Percentiles rank a stretch among this genome's conserved stretches.
Evolutionary conservation across 1,140 invertebrate genomes (phyloP).

Genomic region (Drosophila miranda): DNA sequence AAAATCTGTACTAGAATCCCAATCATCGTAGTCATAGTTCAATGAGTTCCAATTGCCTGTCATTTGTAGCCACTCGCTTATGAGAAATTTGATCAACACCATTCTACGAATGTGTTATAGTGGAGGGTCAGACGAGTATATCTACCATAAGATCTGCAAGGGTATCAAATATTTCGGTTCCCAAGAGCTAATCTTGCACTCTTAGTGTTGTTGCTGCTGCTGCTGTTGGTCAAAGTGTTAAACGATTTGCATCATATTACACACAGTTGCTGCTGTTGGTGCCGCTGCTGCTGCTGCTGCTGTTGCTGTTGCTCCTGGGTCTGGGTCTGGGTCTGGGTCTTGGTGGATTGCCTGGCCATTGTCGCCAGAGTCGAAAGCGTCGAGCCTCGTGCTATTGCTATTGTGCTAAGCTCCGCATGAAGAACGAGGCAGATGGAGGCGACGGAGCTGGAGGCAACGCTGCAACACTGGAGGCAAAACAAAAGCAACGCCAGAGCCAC

Average conservation of each 20-base stretch:
- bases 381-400: slow-evolving; percentile 56
- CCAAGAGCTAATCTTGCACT: too few species aligned
- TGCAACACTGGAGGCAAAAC: slow-evolving; percentile 31
- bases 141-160: too few species aligned
- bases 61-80: too few species aligned
- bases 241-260: slow-evolving; percentile 79
- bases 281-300: slow-evolving; percentile 12
- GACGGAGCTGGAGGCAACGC: slow-evolving; percentile 5
- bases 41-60: too few species aligned
- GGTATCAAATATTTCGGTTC: background rate
- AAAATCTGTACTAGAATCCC: too few species aligned
- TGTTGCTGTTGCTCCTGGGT: slow-evolving; percentile 22
- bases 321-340: slow-evolving; percentile 1
- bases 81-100: too few species aligned
- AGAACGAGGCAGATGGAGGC: slow-evolving; percentile 7
- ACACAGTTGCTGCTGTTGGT: slow-evolving; percentile 61
- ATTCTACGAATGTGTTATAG: too few species aligned
- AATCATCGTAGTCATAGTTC: too few species aligned
- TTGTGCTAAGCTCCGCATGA: slow-evolving; percentile 62
- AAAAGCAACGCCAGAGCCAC: slow-evolving; percentile 44
- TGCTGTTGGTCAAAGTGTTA: slow-evolving; percentile 75
- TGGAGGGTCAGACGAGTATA: too few species aligned
- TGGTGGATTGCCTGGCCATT: slow-evolving; percentile 55
- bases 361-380: slow-evolving; percentile 46
- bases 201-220: slow-evolving; percentile 21